Conservation (phyloP, 2,797 vertebrate genomes). For the Pristis pectinata region DNA sequence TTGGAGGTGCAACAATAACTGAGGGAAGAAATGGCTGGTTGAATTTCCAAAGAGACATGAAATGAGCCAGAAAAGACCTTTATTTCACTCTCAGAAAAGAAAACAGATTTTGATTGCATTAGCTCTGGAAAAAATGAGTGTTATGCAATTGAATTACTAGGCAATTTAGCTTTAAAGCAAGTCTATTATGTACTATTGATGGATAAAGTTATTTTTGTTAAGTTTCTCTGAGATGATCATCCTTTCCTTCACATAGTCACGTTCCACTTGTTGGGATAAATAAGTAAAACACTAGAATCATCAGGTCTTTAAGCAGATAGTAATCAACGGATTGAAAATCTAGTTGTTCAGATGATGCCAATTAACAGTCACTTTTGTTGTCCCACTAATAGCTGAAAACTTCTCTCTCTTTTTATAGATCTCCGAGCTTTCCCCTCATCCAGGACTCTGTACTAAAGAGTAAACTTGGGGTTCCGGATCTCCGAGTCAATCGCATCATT, state of each 20-base stretch:
- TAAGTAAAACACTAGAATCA: not conserved
- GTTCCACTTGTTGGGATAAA: not conserved
- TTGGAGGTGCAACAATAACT: too few relatives aligned
- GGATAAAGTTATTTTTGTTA: not conserved
- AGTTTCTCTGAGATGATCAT: not conserved
- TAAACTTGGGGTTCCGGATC: constrained; percentile 84
- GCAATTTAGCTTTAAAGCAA: not conserved
- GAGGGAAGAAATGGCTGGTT: too few relatives aligned
- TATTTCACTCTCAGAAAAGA: too few relatives aligned
- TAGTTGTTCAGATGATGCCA: not conserved
- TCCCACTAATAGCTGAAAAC: not conserved
- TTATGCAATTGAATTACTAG: too few relatives aligned
- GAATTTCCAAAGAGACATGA: too few relatives aligned
- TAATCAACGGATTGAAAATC: not conserved
- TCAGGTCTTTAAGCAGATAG: not conserved
- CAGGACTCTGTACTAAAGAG: constrained; percentile 91
- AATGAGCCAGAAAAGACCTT: too few relatives aligned
- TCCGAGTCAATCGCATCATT: constrained; percentile 89
- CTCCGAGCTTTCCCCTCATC: constrained; percentile 92
- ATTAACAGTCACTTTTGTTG: too few relatives aligned
- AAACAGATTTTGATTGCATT: too few relatives aligned
- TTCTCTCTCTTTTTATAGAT: constrained; percentile 55
- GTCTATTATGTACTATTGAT: not conserved
- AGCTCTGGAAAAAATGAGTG: too few relatives aligned
- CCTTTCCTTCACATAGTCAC: not conserved